A percentile compares a stretch with the other conserved stretches of the same genome.
phyloP scores from a whole-genome alignment of 2,888 invertebrate species.

The Eutolmus rufibarbis region DNA sequence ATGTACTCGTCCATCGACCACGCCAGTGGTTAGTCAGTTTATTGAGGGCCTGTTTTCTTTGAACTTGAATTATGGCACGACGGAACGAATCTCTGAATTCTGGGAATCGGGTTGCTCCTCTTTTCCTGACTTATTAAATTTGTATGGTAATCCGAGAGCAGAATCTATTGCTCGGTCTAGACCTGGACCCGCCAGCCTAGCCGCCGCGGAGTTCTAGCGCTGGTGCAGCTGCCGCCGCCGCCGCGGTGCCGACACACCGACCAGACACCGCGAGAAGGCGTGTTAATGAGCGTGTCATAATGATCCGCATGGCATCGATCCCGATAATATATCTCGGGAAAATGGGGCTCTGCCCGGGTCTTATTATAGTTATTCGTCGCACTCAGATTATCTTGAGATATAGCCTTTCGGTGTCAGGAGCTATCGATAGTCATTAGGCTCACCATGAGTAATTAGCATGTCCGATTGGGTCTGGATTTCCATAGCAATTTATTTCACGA shows the following conservation, averaged over 20 bases:
- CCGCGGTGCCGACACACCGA: background rate
- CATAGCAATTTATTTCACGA: background rate
- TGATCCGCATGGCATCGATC: background rate
- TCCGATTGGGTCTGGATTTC: background rate
- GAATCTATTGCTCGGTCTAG: background rate
- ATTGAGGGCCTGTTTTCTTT: background rate
- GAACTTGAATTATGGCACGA: background rate
- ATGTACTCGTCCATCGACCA: background rate
- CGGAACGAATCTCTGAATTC: background rate
- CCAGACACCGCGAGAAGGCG: background rate
- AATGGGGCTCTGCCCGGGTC: background rate
- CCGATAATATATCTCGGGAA: background rate
- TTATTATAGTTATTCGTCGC: background rate
- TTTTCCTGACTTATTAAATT: conserved; percentile 2
- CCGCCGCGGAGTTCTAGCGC: background rate
- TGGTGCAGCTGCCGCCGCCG: background rate
- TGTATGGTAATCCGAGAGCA: background rate
- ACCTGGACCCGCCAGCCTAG: background rate
- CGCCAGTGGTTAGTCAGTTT: background rate
- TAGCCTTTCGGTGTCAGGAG: background rate
- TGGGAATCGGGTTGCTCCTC: background rate
- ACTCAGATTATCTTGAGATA: background rate
- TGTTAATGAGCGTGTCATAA: conserved; percentile 25
- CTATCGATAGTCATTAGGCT: background rate
- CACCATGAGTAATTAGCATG: background rate